Base-by-base conservation (phyloP, 2,797 vertebrate genomes). In the Melanotaenia parkinsoni region DNA sequence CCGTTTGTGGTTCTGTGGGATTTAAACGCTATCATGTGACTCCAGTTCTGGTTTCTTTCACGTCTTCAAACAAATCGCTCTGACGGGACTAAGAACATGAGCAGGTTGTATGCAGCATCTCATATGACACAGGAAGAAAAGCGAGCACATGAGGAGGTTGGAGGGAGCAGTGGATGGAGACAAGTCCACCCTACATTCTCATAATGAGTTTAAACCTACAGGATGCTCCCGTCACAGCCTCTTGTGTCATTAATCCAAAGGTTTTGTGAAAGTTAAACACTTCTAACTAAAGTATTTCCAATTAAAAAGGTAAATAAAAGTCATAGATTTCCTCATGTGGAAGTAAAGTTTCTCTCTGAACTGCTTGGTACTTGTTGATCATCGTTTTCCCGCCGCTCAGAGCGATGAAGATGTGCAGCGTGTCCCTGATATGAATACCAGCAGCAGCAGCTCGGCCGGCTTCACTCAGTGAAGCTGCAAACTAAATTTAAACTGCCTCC, bases 401-500 rank as follows among this genome's bases (percentile, higher is more conserved):
- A 4, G 33, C 18, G 59, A 58, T 35, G 57, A 72, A 54, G 68
- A 57, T 64, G 63, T 38, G 58, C 35, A 18, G 8, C 40, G 26
- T 30, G 1, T 67, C 47, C 8, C 26, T 26, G 38, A 18, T 65
- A 51, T 63, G 54, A 72, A 73, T 47, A 51, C 40, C 56, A 51
- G 56, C 50, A 63, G 67, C 62, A 65, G 61, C 64, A 24, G 51
- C 57, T 74, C 20, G 20, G 72, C 72, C n/a, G 1, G 50, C 58
- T 67, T 60, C 32, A 0, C 35, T 20, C 59, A 1, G 32, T 20
- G 51, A 58, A 26, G 60, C 74, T 61, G n/a, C 3, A 40, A 1
- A 71, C 83, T 87, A 84, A 81, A 86, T 83, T 89, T 86, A 84
- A 84, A 84, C 77, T 5, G 1, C 20, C 71, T 62, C 47, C 16